These are phyloP conservation scores for Drosophila koepferae DNA, from an alignment of 2,888 invertebrate species.

Conservation along the genomic window DNA sequence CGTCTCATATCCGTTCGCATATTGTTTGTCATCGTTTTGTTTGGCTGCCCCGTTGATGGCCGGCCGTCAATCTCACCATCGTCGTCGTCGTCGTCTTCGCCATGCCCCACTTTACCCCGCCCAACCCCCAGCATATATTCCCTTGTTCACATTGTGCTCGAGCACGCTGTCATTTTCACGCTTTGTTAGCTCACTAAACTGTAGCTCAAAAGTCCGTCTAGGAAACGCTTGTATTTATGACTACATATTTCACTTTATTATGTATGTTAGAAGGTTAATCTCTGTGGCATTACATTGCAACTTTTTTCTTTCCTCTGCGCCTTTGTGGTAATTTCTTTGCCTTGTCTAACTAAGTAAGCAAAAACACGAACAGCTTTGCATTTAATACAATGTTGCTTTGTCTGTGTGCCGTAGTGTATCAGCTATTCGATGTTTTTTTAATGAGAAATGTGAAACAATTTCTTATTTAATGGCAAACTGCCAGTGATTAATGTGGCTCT, in stretches of 20 bases:
- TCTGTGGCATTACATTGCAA: slow-evolving; percentile 71
- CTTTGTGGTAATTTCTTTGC: slow-evolving; percentile 57
- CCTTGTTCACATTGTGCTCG: slow-evolving; percentile 48
- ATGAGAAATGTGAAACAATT: slow-evolving; percentile 66
- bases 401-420: neutral
- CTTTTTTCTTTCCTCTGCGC: slow-evolving; percentile 40
- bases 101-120: slow-evolving; percentile 19
- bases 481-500: slow-evolving; percentile 59
- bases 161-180: slow-evolving; percentile 79
- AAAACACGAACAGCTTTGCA: neutral
- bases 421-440: slow-evolving; percentile 11
- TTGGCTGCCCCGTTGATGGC: slow-evolving; percentile 51
- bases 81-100: slow-evolving; percentile 19
- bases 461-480: slow-evolving; percentile 49
- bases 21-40: slow-evolving; percentile 75
- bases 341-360: slow-evolving; percentile 8
- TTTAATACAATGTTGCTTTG: neutral
- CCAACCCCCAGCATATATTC: neutral
- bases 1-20: slow-evolving; percentile 51
- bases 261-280: slow-evolving; percentile 81
- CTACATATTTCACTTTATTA: slow-evolving; percentile 66
- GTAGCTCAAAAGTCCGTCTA: slow-evolving; percentile 54
- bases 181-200: slow-evolving; percentile 79
- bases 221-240: slow-evolving; percentile 55
- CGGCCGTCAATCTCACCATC: slow-evolving; percentile 55